A percentile compares a stretch with the other conserved stretches of the same genome.
Conservation (phyloP, 2,888 invertebrate genomes). For the Himalopsyche kuldschensis region DNA sequence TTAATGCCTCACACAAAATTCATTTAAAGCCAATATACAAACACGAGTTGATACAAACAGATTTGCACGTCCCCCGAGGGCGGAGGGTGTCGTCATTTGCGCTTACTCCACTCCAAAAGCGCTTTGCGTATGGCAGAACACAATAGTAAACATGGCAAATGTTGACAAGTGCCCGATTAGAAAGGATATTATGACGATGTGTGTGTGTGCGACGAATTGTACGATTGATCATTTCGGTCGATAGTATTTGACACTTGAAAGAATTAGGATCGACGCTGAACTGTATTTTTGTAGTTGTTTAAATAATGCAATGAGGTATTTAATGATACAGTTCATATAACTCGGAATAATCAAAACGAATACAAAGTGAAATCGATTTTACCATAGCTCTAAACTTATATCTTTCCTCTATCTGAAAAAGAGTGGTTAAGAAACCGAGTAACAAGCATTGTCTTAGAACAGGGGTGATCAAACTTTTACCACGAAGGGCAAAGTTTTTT, state of each 20-base stretch:
- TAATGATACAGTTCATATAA: no score
- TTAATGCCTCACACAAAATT: conserved; percentile 15
- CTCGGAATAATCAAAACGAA: no score
- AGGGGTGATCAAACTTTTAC: no score
- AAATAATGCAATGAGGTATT: no score
- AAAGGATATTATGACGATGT: neutral
- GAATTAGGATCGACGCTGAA: neutral
- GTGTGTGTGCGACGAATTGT: neutral
- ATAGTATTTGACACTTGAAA: neutral
- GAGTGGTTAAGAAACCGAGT: no score
- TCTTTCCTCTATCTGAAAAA: no score
- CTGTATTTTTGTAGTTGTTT: no score
- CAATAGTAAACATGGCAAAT: neutral
- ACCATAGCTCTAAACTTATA: no score
- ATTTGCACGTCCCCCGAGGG: conserved; percentile 23
- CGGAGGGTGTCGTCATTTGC: neutral
- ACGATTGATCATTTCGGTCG: neutral
- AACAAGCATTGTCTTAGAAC: no score
- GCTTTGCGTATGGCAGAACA: neutral
- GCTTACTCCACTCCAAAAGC: neutral
- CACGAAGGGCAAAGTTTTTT: no score
- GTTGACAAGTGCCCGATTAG: neutral
- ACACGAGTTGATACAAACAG: conserved; percentile 33
- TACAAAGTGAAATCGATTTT: no score
- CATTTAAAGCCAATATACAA: conserved; percentile 32